Evolutionary conservation across 1,140 invertebrate genomes (phyloP).

Genomic region (Bombus affinis): DNA sequence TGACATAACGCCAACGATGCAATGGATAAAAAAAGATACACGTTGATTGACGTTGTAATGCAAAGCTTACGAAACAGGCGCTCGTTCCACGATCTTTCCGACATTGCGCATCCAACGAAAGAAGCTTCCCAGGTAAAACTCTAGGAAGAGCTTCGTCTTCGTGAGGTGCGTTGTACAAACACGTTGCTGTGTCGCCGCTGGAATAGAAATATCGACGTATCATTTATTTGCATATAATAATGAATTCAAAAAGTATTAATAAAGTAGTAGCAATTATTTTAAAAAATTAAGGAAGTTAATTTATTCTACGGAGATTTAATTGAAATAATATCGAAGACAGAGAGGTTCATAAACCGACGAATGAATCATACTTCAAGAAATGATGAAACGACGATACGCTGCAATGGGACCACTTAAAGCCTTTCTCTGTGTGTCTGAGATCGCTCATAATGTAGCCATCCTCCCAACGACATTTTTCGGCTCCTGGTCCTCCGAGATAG

Average conservation of each 20-base stretch:
- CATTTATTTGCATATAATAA: not conserved
- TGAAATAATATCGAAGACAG: not conserved
- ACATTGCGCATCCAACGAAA: conserved; percentile 96
- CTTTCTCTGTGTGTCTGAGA: conserved; percentile 95
- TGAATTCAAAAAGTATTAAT: not conserved
- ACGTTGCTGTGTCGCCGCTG: conserved; percentile 96
- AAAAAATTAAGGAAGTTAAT: not conserved
- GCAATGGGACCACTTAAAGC: conserved; percentile 97
- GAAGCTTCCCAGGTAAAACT: conserved; percentile 93
- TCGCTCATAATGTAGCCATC: conserved; percentile 98
- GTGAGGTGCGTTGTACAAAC: conserved; percentile 96
- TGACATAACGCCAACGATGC: too few relatives aligned
- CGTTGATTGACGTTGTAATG: not conserved
- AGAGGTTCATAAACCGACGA: not conserved
- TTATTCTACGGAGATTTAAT: not conserved
- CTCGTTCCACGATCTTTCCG: conserved; percentile 95
- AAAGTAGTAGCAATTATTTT: not conserved
- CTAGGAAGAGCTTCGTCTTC: conserved; percentile 94
- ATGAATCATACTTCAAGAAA: conserved; percentile 91
- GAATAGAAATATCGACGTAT: conserved; percentile 58
- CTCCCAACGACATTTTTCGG: conserved; percentile 97
- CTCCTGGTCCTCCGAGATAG: conserved; percentile 96
- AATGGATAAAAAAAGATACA: too few relatives aligned
- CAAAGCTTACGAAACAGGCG: conserved; percentile 90
- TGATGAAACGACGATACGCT: conserved; percentile 97